Evolutionary conservation across 1,140 invertebrate genomes (phyloP), one percentile per base, ranked within the genome.

Genomic region (Aphelenchoides avenae): DNA sequence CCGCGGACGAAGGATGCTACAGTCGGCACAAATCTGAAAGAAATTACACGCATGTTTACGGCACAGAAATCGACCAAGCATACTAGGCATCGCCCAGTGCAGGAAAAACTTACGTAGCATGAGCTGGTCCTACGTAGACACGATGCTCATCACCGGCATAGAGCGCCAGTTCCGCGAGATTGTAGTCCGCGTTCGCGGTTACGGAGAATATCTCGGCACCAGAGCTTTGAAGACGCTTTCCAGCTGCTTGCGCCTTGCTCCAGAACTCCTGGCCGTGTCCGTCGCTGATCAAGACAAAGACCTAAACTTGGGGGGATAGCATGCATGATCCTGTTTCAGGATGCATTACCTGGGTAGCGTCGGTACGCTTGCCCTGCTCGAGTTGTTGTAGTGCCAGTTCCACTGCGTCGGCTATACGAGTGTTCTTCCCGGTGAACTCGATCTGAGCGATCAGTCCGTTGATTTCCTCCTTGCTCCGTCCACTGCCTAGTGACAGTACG

Each of bases 191-290:
- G 24, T 52, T 66, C 33, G 61, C 34, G 6, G 61, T 50, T 3
- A 41, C 61, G 15, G 61, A 49, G 46, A 54, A 57, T 20, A 57
- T 24, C 31, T 60, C n/a, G 31, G 42, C 29, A 15, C 29, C 27
- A 2, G 30, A 56, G 13, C 37, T 13, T 11, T 57, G 56, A 11
- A 70, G 27, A 33, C 42, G 34, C 41, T 43, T 52, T 5, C 63
- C 69, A 27, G 58, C 59, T n/a, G 30, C 33, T 46, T 68, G 58
- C n/a, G 61, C 68, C n/a, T 57, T 39, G 29, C 42, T 33, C 68
- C 68, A 70, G 42, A 71, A 72, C 40, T 70, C 68, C 51, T 63
- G 61, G 6, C 61, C 61, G 33, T 66, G 52, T 3, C 61, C 61
- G 51, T 69, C 66, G 40, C 53, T 74, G 9, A 69, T 69, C 2